Conservation (phyloP, 2,113 vertebrate genomes). For the Esox niger region DNA sequence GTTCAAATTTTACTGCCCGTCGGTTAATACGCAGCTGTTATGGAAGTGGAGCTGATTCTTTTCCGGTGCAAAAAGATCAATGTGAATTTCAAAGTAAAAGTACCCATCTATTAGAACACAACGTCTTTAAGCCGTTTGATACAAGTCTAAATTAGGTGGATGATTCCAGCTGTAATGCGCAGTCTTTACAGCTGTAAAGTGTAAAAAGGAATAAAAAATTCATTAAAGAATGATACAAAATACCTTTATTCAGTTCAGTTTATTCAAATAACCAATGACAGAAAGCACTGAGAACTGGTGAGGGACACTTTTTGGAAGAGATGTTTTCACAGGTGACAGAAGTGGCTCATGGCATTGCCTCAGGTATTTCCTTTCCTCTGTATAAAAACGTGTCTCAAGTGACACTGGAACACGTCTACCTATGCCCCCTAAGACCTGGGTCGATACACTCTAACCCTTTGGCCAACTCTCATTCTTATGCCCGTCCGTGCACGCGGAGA, state of each 20-base stretch:
- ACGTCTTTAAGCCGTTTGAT: no score
- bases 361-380: neutral
- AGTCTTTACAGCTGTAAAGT: neutral
- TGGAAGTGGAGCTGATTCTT: slow-evolving; percentile 37
- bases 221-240: neutral
- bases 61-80: neutral
- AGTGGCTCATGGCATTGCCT: neutral
- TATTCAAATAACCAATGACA: slow-evolving; percentile 7
- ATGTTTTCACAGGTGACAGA: neutral
- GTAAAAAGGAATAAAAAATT: neutral
- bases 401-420: neutral
- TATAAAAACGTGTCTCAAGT: no score
- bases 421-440: slow-evolving; percentile 4
- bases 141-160: slow-evolving; percentile 2
- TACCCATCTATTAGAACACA: slow-evolving; percentile 50
- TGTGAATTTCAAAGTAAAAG: slow-evolving; percentile 49
- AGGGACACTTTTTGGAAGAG: neutral
- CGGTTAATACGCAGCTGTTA: slow-evolving; percentile 6
- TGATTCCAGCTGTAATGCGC: neutral
- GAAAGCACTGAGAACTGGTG: neutral
- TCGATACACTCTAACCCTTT: slow-evolving; percentile 31
- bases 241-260: slow-evolving; percentile 2
- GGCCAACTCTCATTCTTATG: slow-evolving; percentile 11
- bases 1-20: neutral
- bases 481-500: slow-evolving; percentile 23